Base-by-base conservation (phyloP, 2,113 vertebrate species). In the Falco punctatus region DNA sequence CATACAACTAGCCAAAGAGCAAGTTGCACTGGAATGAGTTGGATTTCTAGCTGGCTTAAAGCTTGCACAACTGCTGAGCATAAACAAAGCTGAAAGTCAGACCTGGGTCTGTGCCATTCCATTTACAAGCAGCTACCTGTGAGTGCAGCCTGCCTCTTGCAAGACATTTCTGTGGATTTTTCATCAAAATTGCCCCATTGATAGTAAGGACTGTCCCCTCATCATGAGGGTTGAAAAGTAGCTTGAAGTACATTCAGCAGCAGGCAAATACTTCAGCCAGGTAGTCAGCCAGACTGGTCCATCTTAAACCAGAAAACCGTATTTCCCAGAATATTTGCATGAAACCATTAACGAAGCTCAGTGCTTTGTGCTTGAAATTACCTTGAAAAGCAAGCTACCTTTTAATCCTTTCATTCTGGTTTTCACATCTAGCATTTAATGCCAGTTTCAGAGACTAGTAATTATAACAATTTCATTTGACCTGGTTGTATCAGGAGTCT, bases 361-460 rank as follows among this genome's bases (percentile, higher is more conserved):
- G 19, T 80, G 72, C 42, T 90, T 86, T 92, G 83, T 81, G 58
- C 70, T 91, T 67, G n/a, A 81, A 92, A 94, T 95, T 93, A 90
- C 35, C 69, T 90, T 71, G 87, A 86, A 93, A 95, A 90, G 58
- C 71, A 86, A 26, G 75, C 87, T 93, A 74, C 52, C 69, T 72
- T 86, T 88, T 92, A 94, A 94, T 97, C 48, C 44, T 42, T 79
- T 93, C 58, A n/a, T 88, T 95, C 55, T 69, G 21, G 75, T 91
- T 93, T 97, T 88, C 81, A 95, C 64, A 85, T 88, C 1, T 67
- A 94, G 64, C 66, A 61, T 67, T 95, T 92, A 69, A 55, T 85
- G 71, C 58, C 35, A 3, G 23, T 71, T 91, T 84, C 54, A 32
- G 71, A 84, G 80, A 38, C 3, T 2, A 95, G 69, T 21, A 71